Evolutionary conservation across 1,140 invertebrate species (phyloP), one percentile per base, ranked within the genome.

Genomic region (Glossosoma conforme): DNA sequence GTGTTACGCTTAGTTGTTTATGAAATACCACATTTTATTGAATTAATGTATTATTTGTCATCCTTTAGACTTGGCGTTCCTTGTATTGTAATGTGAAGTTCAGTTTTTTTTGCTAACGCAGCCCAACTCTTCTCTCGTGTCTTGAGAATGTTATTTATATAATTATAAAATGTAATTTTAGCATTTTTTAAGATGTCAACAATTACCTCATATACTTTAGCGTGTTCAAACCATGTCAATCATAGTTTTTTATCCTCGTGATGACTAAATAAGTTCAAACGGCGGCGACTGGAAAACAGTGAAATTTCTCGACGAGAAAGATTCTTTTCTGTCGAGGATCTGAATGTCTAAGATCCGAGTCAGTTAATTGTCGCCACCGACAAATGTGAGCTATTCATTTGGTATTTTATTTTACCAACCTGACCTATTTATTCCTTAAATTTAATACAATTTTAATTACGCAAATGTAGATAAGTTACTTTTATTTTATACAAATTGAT

Each of bases 181-280:
- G 35, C n/a, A 38, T 17, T 19, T 48, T 48, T 48, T 48, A 48
- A 30, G 36, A 50, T 51, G 48, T 50, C 47, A 56, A 56, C 47
- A 35, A 56, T 44, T 56, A 56, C 54, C 54, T 56, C 54, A 56
- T 45, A 19, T 28, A n/a, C 37, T 49, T 54, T 44, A 43, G 49
- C 46, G 25, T 45, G 53, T 55, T 55, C 46, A 49, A 46, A 55
- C 33, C 41, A 45, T 44, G 52, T 48, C 38, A 38, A 41, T 25
- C 11, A 32, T 44, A 33, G 37, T 48, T 43, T 42, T 38, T 30
- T 42, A 36, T 36, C 37, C 10, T 18, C 36, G 10, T 44, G 10
- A 44, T 45, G 18, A 11, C 19, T 44, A 10, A 14, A 19, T 36
- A 9, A 15, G 11, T 36, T 9, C 14, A n/a, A 2, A 3, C 35